Percentiles rank a stretch among this genome's conserved stretches.
These are phyloP conservation scores for Campoletis sonorensis DNA, from an alignment of 1,140 invertebrate genomes.

Conservation along the genomic window DNA sequence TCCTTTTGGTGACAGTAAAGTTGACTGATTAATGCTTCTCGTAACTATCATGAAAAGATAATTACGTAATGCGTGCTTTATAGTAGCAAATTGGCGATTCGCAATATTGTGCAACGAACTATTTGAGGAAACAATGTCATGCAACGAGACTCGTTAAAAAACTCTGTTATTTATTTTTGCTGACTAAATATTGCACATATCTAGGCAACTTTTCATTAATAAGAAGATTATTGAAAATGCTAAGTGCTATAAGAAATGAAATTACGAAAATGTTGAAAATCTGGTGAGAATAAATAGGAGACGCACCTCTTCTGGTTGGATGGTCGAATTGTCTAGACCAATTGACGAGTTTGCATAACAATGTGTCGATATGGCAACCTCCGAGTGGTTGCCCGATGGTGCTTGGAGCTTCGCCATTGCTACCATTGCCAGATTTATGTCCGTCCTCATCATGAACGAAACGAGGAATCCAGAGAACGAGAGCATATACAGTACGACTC, in stretches of 20 bases:
- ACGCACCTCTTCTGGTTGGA: conserved; percentile 53
- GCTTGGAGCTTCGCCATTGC: conserved; percentile 79
- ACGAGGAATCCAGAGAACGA: conserved; percentile 85
- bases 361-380: conserved; percentile 55
- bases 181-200: too few relatives aligned
- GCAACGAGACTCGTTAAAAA: not conserved
- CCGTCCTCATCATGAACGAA: conserved; percentile 87
- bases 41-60: not conserved
- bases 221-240: not conserved
- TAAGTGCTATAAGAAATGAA: not conserved
- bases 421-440: conserved; percentile 85
- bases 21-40: not conserved
- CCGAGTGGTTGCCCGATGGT: conserved; percentile 53
- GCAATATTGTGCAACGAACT: conserved; percentile 23
- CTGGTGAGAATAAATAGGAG: not conserved
- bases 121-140: conserved; percentile 14
- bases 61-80: not conserved
- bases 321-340: conserved; percentile 50
- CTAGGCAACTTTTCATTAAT: not conserved
- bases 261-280: not conserved
- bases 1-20: not conserved
- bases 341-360: conserved; percentile 63
- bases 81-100: not conserved
- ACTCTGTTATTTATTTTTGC: not conserved
- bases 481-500: conserved; percentile 82